Evolutionary conservation across 1,140 invertebrate species (phyloP).

Genomic region (Drosophila orena): DNA sequence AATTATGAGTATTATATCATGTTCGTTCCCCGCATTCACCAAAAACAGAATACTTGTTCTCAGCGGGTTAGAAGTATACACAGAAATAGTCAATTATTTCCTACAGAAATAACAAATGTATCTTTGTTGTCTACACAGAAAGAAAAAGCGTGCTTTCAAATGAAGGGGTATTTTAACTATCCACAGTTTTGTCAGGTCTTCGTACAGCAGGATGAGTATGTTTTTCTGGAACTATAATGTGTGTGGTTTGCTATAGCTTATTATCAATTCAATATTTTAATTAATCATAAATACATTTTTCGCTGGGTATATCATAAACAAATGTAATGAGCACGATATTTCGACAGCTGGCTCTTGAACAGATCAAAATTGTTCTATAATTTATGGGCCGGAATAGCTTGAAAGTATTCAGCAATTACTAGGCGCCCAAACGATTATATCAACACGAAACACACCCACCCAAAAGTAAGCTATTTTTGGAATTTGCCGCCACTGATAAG

Average conservation of each 20-base stretch:
- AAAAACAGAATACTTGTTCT: conserved; percentile 4
- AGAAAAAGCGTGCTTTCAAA: background rate
- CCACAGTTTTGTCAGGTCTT: too few relatives aligned
- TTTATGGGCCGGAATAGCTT: conserved; percentile 21
- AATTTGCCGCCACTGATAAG: conserved; percentile 30
- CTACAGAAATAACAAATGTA: conserved; percentile 3
- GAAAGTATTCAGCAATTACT: conserved; percentile 21
- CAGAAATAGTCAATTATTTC: conserved; percentile 25
- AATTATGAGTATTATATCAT: conserved; percentile 11
- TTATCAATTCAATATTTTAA: background rate
- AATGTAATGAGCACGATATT: conserved; percentile 15
- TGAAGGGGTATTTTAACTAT: background rate
- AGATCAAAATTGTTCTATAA: conserved; percentile 22
- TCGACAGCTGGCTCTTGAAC: conserved; percentile 23
- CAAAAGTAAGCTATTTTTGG: conserved; percentile 18
- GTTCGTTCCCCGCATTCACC: conserved; percentile 1
- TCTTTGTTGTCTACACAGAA: conserved; percentile 7
- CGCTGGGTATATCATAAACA: background rate
- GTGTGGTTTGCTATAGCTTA: too few relatives aligned
- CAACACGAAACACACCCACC: conserved; percentile 20
- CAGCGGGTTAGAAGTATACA: conserved; percentile 11
- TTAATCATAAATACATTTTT: background rate
- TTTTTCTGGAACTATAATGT: too few relatives aligned
- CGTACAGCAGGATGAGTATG: too few relatives aligned
- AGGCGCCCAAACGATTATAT: background rate